A percentile compares a stretch with the other conserved stretches of the same genome.
phyloP scores from a whole-genome alignment of 2,888 invertebrate species.

The Drosophila picticornis region DNA sequence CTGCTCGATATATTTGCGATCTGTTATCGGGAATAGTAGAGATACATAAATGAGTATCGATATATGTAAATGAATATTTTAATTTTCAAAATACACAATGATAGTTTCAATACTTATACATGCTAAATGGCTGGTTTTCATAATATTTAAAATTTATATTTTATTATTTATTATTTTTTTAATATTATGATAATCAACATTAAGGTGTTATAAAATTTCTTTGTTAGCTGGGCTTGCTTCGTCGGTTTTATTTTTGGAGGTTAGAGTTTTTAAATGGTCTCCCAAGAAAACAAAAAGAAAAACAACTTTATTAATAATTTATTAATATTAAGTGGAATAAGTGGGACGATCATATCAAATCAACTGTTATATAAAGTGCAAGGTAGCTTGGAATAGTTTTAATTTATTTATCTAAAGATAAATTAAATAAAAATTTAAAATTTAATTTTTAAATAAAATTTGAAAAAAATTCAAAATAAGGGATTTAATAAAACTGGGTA shows the following conservation, averaged over 20 bases:
- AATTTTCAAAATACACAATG: background rate
- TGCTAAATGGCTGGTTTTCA: background rate
- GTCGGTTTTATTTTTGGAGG: background rate
- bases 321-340: background rate
- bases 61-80: background rate
- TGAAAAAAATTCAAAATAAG: background rate
- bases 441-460: background rate
- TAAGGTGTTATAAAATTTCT: background rate
- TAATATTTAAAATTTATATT: background rate
- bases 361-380: background rate
- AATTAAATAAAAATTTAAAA: background rate
- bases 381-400: background rate
- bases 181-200: background rate
- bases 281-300: background rate
- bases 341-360: background rate
- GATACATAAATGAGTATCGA: background rate
- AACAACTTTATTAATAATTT: background rate
- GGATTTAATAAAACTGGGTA: background rate
- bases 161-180: background rate
- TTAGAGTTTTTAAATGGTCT: background rate
- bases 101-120: background rate
- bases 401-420: background rate
- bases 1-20: constrained; percentile 94
- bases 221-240: background rate
- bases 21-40: constrained; percentile 50